Percentiles rank a stretch among this genome's conserved stretches.
phyloP scores from a whole-genome alignment of 2,113 vertebrate genomes.

The Cranoglanis bouderius region DNA sequence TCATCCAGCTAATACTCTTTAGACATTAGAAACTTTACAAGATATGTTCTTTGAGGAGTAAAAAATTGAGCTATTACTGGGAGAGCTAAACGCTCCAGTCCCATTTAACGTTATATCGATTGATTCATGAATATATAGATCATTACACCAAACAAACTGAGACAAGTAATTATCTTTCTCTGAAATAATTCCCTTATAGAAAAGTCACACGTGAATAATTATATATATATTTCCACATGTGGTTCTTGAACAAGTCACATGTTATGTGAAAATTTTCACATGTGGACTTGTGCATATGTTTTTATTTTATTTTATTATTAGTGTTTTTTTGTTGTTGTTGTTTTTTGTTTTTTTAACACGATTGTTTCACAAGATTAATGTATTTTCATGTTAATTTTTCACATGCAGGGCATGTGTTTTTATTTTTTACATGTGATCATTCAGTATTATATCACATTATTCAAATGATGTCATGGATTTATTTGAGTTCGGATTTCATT shows the following conservation, averaged over 20 bases:
- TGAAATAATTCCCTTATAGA: constrained; percentile 30
- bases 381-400: not conserved
- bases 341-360: not conserved
- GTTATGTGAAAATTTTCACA: not conserved
- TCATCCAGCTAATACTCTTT: constrained; percentile 17
- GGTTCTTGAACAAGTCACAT: not conserved
- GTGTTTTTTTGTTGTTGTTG: not conserved
- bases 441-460: not conserved
- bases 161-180: constrained; percentile 30
- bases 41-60: not conserved
- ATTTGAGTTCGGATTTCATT: not conserved
- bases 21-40: constrained; percentile 14
- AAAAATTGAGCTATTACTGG: constrained; percentile 1
- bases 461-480: not conserved
- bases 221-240: not conserved
- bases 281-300: not conserved
- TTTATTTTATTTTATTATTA: not conserved
- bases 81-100: not conserved
- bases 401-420: not conserved
- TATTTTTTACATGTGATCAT: not conserved
- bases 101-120: not conserved
- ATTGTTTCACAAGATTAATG: not conserved
- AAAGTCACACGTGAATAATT: not conserved
- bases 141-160: constrained; percentile 25
- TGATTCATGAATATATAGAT: not conserved